Base-by-base conservation (phyloP, 2,888 invertebrate genomes). In the Mongoloraphidia duomilia region DNA sequence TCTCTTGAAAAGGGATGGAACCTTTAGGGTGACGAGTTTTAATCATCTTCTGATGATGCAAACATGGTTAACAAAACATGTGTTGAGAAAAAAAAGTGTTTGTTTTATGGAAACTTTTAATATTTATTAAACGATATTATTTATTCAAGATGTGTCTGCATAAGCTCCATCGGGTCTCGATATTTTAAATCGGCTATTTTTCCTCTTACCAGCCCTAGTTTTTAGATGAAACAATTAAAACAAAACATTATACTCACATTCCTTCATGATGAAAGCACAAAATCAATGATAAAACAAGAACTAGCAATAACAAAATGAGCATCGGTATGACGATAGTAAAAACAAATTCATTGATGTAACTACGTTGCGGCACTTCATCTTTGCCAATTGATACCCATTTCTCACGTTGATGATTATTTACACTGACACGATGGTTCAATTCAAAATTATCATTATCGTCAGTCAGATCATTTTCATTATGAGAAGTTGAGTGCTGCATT, bases 251-350 rank as follows among this genome's bases (percentile, higher is more conserved):
- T 59, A 80, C 85, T 84, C 66, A 87, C 86, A 83, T 72, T 61
- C 82, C 79, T 54, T 82, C 82, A 59, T 84, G 81, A 56, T 84
- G 80, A 55, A 86, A 79, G 64, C 87, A 88, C 10, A 88, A 69
- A 1, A 84, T 77, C 2, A 82, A 76, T 0, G 85, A 82, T 2
- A 88, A 63, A 8, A 83, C 70, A 3, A 80, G 73, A 2, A 80
- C 73, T 2, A 85, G 66, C 13, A 84, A 61, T 41, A 84, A 65
- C 61, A 88, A 71, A 41, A 87, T 68, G 48, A 80, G 63, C 54
- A 81, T 70, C 0, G 88, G 87, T 11, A 83, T 74, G 10, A 84
- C 74, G 50, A 86, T 75, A 0, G 84, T 80, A 3, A 82, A 76
- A 0, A 79, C 72, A 55, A 85, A 70, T 60, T 86, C 84, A 50